A percentile compares a stretch with the other conserved stretches of the same genome.
These are phyloP conservation scores for Heliconius cydno DNA, from an alignment of 2,888 invertebrate genomes.

Conservation along the genomic window DNA sequence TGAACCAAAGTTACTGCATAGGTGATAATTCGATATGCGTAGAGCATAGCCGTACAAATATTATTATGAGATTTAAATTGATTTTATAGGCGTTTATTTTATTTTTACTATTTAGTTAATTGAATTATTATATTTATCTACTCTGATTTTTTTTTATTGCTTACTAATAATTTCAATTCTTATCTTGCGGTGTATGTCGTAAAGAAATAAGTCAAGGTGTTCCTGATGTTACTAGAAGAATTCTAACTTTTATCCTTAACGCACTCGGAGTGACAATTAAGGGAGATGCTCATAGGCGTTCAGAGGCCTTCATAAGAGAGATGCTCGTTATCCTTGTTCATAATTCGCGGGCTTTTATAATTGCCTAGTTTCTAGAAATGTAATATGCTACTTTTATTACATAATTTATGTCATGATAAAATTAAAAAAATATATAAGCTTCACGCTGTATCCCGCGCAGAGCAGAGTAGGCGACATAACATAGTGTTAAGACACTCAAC, in stretches of 20 bases:
- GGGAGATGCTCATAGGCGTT: not conserved
- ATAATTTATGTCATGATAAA: not conserved
- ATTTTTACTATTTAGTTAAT: not conserved
- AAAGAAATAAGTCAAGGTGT: slow-evolving; percentile 48
- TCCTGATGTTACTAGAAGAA: slow-evolving; percentile 5
- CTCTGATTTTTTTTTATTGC: not conserved
- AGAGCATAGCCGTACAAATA: not conserved
- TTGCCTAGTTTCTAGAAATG: not conserved
- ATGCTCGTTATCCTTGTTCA: slow-evolving; percentile 9
- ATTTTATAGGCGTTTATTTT: not conserved
- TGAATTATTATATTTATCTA: not conserved
- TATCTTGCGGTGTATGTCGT: not conserved
- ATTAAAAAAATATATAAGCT: too few relatives aligned
- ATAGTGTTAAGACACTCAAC: too few relatives aligned
- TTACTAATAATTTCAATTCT: not conserved
- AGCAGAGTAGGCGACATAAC: too few relatives aligned
- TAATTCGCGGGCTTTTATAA: not conserved
- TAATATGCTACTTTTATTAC: not conserved
- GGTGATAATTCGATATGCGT: slow-evolving; percentile 2
- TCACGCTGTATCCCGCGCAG: too few relatives aligned
- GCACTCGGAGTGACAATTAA: not conserved
- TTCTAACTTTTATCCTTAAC: slow-evolving; percentile 21
- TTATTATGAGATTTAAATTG: not conserved
- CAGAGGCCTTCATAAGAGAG: not conserved
- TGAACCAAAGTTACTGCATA: not conserved